Evolutionary conservation across 2,113 vertebrate species (phyloP), one percentile per base, ranked within the genome.

Genomic region (Benthochromis sp.): DNA sequence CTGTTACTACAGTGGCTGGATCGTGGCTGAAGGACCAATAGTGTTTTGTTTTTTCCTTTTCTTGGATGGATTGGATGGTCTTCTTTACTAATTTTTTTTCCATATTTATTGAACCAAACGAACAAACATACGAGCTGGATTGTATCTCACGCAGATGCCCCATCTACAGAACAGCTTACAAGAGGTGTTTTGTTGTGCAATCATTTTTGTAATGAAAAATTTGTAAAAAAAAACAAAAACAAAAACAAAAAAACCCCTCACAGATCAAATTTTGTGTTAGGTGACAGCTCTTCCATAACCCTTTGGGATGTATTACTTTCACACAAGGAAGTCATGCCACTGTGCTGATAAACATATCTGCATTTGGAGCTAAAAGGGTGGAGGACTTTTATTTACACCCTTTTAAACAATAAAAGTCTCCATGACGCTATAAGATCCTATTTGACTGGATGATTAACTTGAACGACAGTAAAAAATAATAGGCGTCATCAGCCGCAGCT

Each of bases 101-200:
- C 5, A 19, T 89, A 91, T 92, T 90, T 91, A 91, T 91, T 85
- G 21, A 81, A 61, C 79, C 7, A 69, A 78, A 80, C 6, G 85
- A 88, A 87, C 91, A 92, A 90, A 52, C 43, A 34, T 10, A 40
- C 31, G 7, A 16, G 52, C 12, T 5, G 45, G 73, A 45, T 52
- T 63, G 27, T 29, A 34, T 12, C 47, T 78, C 4, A 31, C 8
- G 7, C 40, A 34, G 78, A 73, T 71, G 27, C 84, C 27, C 5
- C 63, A 52, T 84, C 66, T 63, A 54, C 9, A 91, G 34, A 88
- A 84, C 85, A 90, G 81, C 10, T 13, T 71, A 76, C 2, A 29
- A 29, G 14, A 76, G 14, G 40, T 47, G 40, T 78, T 79, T 71
- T 7, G 55, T 45, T 53, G 50, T 82, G 79, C 38, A 82, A 36